These are phyloP conservation scores for Psittacula echo DNA, from an alignment of 2,797 vertebrate species.

Conservation along the genomic window DNA sequence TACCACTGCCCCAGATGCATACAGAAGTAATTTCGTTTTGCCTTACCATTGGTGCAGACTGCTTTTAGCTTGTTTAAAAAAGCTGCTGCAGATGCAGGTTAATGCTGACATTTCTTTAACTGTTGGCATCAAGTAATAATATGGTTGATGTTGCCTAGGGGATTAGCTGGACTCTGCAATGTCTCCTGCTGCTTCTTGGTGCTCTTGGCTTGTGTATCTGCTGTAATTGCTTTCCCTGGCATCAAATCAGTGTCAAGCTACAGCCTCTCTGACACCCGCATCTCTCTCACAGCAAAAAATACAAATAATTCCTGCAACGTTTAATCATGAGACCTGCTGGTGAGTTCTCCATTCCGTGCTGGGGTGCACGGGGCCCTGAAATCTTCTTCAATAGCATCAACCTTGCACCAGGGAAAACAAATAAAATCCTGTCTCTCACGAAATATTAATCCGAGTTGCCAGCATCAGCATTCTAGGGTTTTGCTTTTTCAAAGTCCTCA, in stretches of 20 bases:
- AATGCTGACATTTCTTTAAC: conserved; percentile 25
- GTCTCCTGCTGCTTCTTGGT: not conserved
- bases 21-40: not conserved
- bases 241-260: conserved; percentile 15
- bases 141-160: conserved; percentile 35
- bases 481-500: conserved; percentile 19
- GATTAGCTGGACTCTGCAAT: conserved; percentile 6
- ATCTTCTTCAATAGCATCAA: not conserved
- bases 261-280: not conserved
- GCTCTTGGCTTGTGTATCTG: conserved; percentile 11
- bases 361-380: not conserved
- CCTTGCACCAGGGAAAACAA: not conserved
- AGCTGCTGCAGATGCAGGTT: conserved; percentile 5
- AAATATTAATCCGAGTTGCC: conserved; percentile 27
- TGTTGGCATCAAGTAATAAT: not conserved
- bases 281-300: conserved; percentile 5
- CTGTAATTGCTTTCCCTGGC: conserved; percentile 49
- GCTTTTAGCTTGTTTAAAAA: conserved; percentile 5
- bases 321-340: conserved; percentile 8
- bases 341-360: not conserved
- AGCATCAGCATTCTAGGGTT: conserved; percentile 39
- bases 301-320: conserved; percentile 27
- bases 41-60: not conserved
- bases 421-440: not conserved
- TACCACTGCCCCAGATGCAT: not conserved